A percentile compares a stretch with the other conserved stretches of the same genome.
phyloP scores from a whole-genome alignment of 2,113 vertebrate genomes.

The Syngnathoides biaculeatus region DNA sequence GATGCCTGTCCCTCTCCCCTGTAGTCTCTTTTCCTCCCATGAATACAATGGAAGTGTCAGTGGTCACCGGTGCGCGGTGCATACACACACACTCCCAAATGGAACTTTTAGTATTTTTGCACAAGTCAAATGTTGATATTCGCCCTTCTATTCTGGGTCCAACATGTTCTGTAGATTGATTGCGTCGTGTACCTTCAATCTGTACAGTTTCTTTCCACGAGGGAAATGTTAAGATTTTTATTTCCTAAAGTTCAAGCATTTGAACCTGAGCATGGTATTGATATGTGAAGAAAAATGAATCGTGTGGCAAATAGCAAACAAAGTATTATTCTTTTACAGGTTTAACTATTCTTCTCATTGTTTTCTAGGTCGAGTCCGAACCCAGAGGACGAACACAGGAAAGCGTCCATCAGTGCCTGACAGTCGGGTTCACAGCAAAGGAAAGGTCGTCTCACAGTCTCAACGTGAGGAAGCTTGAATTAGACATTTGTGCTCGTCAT shows the following conservation, averaged over 20 bases:
- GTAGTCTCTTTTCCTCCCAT: conserved; percentile 10
- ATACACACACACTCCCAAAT: not conserved
- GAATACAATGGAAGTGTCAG: conserved; percentile 33
- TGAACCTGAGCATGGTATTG: not conserved
- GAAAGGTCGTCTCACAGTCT: conserved; percentile 88
- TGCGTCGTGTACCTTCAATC: not conserved
- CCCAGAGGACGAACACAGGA: conserved; percentile 67
- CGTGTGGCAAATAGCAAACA: too few species aligned
- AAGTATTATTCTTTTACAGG: not conserved
- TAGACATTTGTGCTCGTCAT: not conserved
- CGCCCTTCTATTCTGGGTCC: not conserved
- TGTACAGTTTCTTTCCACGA: not conserved
- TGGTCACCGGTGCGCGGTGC: conserved; percentile 44
- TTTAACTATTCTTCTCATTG: conserved; percentile 9
- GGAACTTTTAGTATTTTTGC: not conserved
- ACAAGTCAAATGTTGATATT: not conserved
- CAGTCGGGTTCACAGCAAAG: conserved; percentile 85
- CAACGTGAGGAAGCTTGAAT: conserved; percentile 81
- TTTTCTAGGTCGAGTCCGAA: conserved; percentile 81
- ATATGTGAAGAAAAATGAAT: not conserved
- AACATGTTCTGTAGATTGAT: not conserved
- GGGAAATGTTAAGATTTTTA: not conserved
- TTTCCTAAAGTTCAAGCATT: not conserved
- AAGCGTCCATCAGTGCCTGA: conserved; percentile 63
- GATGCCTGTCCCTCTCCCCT: conserved; percentile 12